phyloP scores from a whole-genome alignment of 2,113 vertebrate species.

The Xiphophorus maculatus region DNA sequence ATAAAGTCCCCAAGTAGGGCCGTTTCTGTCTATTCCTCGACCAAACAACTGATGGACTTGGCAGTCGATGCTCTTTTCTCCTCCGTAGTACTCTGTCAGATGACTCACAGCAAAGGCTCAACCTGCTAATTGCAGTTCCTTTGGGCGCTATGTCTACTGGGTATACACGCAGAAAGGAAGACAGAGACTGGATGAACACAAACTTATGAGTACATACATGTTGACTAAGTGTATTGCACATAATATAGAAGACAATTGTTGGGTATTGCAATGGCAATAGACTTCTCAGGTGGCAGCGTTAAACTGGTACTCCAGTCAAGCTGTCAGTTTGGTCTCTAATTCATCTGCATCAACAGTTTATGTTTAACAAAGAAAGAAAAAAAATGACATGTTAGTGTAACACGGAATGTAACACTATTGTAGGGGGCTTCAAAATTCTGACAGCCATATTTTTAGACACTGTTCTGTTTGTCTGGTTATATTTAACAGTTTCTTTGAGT shows the following conservation, averaged over 20 bases:
- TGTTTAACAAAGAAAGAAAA: not conserved
- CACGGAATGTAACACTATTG: too few species aligned
- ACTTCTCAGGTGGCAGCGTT: not conserved
- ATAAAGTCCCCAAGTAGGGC: not conserved
- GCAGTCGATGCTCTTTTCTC: slow-evolving; percentile 3
- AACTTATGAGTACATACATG: not conserved
- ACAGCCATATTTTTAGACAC: not conserved
- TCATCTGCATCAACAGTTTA: not conserved
- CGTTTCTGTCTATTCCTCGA: not conserved
- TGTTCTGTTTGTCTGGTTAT: not conserved
- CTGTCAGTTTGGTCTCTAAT: not conserved
- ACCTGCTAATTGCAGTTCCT: slow-evolving; percentile 30
- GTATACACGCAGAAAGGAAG: not conserved
- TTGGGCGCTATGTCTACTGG: slow-evolving; percentile 24
- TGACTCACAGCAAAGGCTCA: slow-evolving; percentile 29
- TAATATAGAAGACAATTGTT: slow-evolving; percentile 11
- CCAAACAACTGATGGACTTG: not conserved
- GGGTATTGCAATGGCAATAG: too few species aligned
- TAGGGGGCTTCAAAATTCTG: too few species aligned
- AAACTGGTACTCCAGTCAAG: not conserved
- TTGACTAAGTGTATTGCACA: slow-evolving; percentile 1
- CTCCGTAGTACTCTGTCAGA: slow-evolving; percentile 10
- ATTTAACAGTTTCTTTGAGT: not conserved
- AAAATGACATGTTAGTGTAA: too few species aligned
- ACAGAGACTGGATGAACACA: slow-evolving; percentile 12